Evolutionary conservation across 1,140 invertebrate genomes (phyloP).

Genomic region (Magallana gigas): DNA sequence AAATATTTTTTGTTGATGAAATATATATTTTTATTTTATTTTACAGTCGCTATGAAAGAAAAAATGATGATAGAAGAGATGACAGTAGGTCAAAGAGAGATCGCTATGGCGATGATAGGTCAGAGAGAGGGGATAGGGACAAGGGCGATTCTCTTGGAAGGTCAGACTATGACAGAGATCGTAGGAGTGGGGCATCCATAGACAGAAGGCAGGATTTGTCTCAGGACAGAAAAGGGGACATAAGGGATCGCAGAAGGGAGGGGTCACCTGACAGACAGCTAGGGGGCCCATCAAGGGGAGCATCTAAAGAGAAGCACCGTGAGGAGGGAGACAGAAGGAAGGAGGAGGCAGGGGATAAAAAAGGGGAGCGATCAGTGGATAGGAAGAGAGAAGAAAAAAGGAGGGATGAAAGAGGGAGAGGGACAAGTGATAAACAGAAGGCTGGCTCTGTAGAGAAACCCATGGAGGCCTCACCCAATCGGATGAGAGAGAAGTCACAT

Average conservation of each 20-base stretch:
- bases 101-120: conserved; percentile 45
- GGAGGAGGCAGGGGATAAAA: conserved; percentile 3
- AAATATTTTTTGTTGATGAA: neutral
- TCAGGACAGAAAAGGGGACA: conserved; percentile 10
- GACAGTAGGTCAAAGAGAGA: conserved; percentile 27
- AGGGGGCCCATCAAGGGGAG: conserved; percentile 39
- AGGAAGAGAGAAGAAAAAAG: conserved; percentile 39
- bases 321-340: conserved; percentile 21
- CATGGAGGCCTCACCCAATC: neutral
- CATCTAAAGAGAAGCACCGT: conserved; percentile 48
- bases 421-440: conserved; percentile 23
- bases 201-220: conserved; percentile 33
- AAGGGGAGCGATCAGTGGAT: neutral
- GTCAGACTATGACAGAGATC: conserved; percentile 14
- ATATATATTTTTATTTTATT: neutral
- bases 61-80: conserved; percentile 17
- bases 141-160: neutral
- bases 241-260: conserved; percentile 31
- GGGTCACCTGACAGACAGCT: conserved; percentile 5
- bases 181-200: neutral
- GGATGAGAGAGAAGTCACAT: conserved; percentile 39
- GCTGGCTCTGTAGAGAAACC: conserved; percentile 1
- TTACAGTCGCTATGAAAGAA: conserved; percentile 43
- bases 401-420: neutral
- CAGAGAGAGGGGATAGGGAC: conserved; percentile 6